These are phyloP conservation scores for Spialia ferax DNA, from an alignment of 2,888 invertebrate genomes.

Conservation along the genomic window DNA sequence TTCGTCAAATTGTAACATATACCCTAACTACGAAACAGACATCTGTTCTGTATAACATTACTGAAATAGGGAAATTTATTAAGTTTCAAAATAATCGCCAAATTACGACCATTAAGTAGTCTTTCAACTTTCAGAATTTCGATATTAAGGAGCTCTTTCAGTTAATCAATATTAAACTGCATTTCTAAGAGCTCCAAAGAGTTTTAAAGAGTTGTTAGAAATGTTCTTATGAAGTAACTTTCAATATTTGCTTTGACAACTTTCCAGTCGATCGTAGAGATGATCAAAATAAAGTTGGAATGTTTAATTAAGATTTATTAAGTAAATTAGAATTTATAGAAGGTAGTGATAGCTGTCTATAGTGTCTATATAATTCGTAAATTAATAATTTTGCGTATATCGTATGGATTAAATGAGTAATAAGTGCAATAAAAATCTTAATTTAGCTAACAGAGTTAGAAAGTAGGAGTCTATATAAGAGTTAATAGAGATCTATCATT, in stretches of 20 bases:
- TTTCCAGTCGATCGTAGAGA: neutral
- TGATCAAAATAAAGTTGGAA: neutral
- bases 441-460: too few relatives aligned
- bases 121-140: neutral
- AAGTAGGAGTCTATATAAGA: too few relatives aligned
- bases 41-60: too few relatives aligned
- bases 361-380: too few relatives aligned
- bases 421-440: too few relatives aligned
- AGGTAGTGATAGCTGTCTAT: neutral
- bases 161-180: neutral
- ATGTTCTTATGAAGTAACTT: slow-evolving; percentile 11
- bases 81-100: too few relatives aligned
- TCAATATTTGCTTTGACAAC: slow-evolving; percentile 12
- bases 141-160: neutral
- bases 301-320: slow-evolving; percentile 2
- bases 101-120: neutral
- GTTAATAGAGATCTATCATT: too few relatives aligned
- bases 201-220: slow-evolving; percentile 1
- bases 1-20: too few relatives aligned
- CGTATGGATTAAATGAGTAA: too few relatives aligned
- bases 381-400: too few relatives aligned
- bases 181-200: neutral
- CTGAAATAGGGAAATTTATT: too few relatives aligned
- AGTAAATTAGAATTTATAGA: neutral
- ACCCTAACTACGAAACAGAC: too few relatives aligned